Conservation (phyloP, 2,797 vertebrate species). For the Pristis pectinata region DNA sequence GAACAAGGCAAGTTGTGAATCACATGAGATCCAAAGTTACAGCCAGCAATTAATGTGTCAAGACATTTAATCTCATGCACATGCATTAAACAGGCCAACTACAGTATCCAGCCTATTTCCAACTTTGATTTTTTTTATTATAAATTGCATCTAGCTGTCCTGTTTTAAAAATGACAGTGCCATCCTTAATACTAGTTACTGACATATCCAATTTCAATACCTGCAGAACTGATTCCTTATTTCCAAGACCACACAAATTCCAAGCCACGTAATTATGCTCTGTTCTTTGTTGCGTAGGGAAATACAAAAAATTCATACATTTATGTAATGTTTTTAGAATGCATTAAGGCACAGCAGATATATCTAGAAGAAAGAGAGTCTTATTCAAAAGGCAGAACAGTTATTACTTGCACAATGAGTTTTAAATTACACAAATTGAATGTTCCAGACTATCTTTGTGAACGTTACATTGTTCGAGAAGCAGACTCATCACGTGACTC, state of each 20-base stretch:
- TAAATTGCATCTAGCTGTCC: background rate
- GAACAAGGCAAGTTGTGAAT: background rate
- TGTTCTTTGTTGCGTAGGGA: background rate
- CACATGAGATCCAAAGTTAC: background rate
- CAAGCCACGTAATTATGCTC: background rate
- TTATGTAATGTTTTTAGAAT: background rate
- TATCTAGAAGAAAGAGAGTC: no score
- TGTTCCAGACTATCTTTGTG: no score
- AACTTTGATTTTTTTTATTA: background rate
- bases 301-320: background rate
- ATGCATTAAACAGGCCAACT: background rate
- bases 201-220: background rate
- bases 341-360: no score
- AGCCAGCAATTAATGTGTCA: background rate
- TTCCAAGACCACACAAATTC: background rate
- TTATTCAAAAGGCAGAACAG: no score
- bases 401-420: no score
- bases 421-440: no score
- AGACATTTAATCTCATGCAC: background rate
- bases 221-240: background rate
- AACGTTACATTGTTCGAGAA: no score
- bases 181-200: background rate
- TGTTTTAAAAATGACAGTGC: background rate
- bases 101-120: background rate
- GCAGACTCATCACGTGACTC: no score